phyloP scores from a whole-genome alignment of 2,113 vertebrate genomes.

The Misgurnus anguillicaudatus region DNA sequence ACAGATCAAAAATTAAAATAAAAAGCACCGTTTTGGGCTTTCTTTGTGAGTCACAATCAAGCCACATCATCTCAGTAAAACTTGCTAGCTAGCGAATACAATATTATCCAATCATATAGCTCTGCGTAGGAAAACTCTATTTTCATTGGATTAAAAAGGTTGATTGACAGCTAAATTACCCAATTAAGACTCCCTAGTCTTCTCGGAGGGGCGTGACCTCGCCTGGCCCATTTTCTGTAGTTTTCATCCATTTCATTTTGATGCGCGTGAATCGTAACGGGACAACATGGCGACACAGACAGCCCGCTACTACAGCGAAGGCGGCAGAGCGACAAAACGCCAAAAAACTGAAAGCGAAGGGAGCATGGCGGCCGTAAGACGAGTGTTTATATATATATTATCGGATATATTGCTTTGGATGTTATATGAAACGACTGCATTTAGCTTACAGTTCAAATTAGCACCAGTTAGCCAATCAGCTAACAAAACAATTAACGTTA shows the following conservation, averaged over 20 bases:
- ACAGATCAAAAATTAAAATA: too few relatives aligned
- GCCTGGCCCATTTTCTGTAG: slow-evolving; percentile 16
- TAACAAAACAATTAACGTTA: slow-evolving; percentile 29
- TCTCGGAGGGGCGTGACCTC: slow-evolving; percentile 1
- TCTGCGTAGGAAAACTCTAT: neutral
- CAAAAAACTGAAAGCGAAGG: slow-evolving; percentile 85
- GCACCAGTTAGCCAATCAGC: neutral
- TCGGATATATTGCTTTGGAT: neutral
- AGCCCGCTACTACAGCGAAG: slow-evolving; percentile 83
- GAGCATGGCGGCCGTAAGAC: slow-evolving; percentile 65
- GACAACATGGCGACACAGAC: slow-evolving; percentile 78
- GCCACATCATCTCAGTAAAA: too few relatives aligned
- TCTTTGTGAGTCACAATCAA: too few relatives aligned
- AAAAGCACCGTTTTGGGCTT: too few relatives aligned
- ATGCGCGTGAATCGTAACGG: slow-evolving; percentile 43
- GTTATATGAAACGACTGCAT: neutral
- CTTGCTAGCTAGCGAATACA: too few relatives aligned
- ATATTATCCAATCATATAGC: neutral
- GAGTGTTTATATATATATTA: neutral
- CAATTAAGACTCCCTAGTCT: neutral
- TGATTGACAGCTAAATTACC: neutral
- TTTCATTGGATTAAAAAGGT: neutral
- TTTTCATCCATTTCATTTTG: slow-evolving; percentile 52
- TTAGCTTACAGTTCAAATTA: neutral
- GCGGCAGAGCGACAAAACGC: slow-evolving; percentile 85